A percentile compares a stretch with the other conserved stretches of the same genome.
Conservation (phyloP, 1,140 invertebrate genomes). For the Penaeus indicus region DNA sequence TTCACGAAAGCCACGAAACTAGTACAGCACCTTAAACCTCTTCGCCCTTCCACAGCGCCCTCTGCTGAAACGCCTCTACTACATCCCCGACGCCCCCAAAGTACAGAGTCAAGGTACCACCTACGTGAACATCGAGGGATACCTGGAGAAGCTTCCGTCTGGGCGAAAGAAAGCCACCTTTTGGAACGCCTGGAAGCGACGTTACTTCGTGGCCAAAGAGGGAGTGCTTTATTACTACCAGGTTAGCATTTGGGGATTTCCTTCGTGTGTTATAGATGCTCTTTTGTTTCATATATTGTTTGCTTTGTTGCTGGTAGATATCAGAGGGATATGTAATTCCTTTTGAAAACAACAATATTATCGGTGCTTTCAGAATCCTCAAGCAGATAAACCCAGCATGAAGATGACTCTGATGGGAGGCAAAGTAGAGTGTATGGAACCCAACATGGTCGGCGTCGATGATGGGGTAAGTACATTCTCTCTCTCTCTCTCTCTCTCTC, state of each 20-base stretch:
- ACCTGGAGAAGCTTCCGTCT: slow-evolving; percentile 74
- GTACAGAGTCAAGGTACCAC: slow-evolving; percentile 60
- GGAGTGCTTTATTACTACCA: slow-evolving; percentile 74
- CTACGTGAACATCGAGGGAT: slow-evolving; percentile 70
- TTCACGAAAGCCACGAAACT: slow-evolving; percentile 63
- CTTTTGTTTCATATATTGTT: neutral
- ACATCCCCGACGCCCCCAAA: slow-evolving; percentile 64
- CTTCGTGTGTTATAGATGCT: neutral
- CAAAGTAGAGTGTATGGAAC: slow-evolving; percentile 73
- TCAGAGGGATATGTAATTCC: slow-evolving; percentile 28
- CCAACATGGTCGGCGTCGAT: slow-evolving; percentile 74
- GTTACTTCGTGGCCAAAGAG: slow-evolving; percentile 73
- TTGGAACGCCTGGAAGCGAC: slow-evolving; percentile 76
- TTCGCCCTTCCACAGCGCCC: slow-evolving; percentile 38
- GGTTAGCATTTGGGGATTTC: slow-evolving; percentile 68
- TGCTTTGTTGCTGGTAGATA: neutral
- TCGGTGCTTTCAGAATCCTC: slow-evolving; percentile 70
- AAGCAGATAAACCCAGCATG: slow-evolving; percentile 72
- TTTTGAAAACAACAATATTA: neutral
- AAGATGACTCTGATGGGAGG: slow-evolving; percentile 74
- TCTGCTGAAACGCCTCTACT: slow-evolving; percentile 66
- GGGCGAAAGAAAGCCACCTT: slow-evolving; percentile 75
- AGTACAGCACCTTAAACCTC: slow-evolving; percentile 59
- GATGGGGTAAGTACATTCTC: slow-evolving; percentile 72
- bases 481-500: neutral